These are phyloP conservation scores for Ptychoptera albimana DNA, from an alignment of 2,888 invertebrate genomes.

Conservation along the genomic window DNA sequence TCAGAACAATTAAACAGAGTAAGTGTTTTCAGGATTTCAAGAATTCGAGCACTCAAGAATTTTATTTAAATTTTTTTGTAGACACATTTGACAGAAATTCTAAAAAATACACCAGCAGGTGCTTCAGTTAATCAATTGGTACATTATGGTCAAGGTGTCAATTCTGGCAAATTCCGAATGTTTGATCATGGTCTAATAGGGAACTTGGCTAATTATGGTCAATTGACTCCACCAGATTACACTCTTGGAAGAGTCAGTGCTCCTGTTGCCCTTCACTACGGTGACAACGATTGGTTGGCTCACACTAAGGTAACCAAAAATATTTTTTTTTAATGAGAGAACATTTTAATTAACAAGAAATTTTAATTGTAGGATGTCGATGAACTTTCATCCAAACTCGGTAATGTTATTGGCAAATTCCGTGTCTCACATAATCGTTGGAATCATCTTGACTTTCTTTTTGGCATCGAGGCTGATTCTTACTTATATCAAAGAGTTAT, in stretches of 20 bases:
- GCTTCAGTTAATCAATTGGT: slow-evolving; percentile 42
- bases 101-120: slow-evolving; percentile 46
- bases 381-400: slow-evolving; percentile 30
- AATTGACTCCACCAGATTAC: slow-evolving; percentile 35
- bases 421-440: slow-evolving; percentile 32
- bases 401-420: slow-evolving; percentile 32
- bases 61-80: slow-evolving; percentile 23
- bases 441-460: slow-evolving; percentile 30
- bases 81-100: slow-evolving; percentile 44
- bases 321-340: neutral
- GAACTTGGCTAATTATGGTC: slow-evolving; percentile 35
- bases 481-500: slow-evolving; percentile 29
- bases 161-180: slow-evolving; percentile 31
- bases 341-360: neutral
- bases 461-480: slow-evolving; percentile 25
- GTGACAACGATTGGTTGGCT: slow-evolving; percentile 43
- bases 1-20: slow-evolving; percentile 31
- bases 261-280: slow-evolving; percentile 43
- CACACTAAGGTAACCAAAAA: slow-evolving; percentile 21
- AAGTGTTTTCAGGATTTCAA: slow-evolving; percentile 13
- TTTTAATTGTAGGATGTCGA: slow-evolving; percentile 30
- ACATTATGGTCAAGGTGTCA: slow-evolving; percentile 47
- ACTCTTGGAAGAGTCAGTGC: slow-evolving; percentile 34
- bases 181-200: slow-evolving; percentile 32
- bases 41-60: neutral